These are phyloP conservation scores for Neoitamus cyanurus DNA, from an alignment of 2,888 invertebrate species.

Conservation along the genomic window DNA sequence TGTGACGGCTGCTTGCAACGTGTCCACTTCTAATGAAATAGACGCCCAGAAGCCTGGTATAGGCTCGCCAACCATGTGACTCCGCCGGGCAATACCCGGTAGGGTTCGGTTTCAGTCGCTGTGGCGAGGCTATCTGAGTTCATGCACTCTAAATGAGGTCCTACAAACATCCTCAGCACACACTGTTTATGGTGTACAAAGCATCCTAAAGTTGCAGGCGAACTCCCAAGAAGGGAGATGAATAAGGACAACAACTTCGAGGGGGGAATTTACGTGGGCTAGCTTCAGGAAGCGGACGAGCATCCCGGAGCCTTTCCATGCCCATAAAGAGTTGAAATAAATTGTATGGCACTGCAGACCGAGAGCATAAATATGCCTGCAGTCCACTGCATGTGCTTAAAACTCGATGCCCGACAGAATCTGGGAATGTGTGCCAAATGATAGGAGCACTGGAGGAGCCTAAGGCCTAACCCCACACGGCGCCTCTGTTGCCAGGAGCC, in stretches of 20 bases:
- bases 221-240: not conserved
- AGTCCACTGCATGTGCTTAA: slow-evolving; percentile 40
- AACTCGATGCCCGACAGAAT: slow-evolving; percentile 21
- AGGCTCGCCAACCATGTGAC: not conserved
- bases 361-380: slow-evolving; percentile 35
- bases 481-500: not conserved
- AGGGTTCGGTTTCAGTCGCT: not conserved
- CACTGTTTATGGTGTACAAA: slow-evolving; percentile 1
- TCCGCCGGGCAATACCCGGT: not conserved
- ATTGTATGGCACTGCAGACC: slow-evolving; percentile 27
- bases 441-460: slow-evolving; percentile 9
- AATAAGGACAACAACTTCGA: slow-evolving; percentile 10
- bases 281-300: not conserved
- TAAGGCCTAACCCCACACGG: not conserved
- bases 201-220: not conserved
- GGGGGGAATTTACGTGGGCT: not conserved
- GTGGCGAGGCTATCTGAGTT: not conserved
- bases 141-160: slow-evolving; percentile 20
- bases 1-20: slow-evolving; percentile 28
- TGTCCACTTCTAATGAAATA: slow-evolving; percentile 16
- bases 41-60: not conserved
- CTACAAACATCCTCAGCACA: not conserved
- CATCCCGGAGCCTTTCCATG: not conserved
- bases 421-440: slow-evolving; percentile 43
- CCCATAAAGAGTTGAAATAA: slow-evolving; percentile 13